Evolutionary conservation across 2,113 vertebrate genomes (phyloP), one percentile per base, ranked within the genome.

Genomic region (Scortum barcoo): DNA sequence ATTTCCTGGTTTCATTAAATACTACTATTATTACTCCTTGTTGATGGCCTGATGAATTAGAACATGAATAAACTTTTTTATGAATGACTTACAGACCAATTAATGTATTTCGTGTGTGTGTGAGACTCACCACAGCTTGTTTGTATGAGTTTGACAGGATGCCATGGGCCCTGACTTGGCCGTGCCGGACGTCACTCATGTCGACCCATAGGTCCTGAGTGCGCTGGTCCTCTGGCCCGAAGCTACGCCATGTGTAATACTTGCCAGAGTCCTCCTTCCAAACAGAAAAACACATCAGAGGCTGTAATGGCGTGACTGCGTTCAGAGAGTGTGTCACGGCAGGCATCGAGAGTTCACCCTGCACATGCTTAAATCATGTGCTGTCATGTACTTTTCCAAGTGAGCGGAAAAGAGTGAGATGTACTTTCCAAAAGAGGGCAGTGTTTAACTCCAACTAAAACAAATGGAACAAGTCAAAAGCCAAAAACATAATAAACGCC

Each of bases 91-190:
- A 11, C 30, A 50, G 28, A 63, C 3, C 26, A 40, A 54, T 24
- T 28, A 7, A 1, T 30, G 24, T 51, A 16, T 60, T 44, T 26
- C 46, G 0, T 30, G 42, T 38, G 50, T 42, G 13, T 44, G 26
- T 68, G 8, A 71, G 8, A 78, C 97, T 97, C 93, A 99, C 97
- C 85, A 96, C 96, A 75, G 97, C 97, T 85, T 98, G 97, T 3
- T 96, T 95, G 94, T 98, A 97, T 1, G 96, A 95, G 82, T 96
- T 99, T 84, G 97, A 99, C 26, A 99, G 95, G 86, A 97, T 96
- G 14, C 95, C 94, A 0, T 98, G 97, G 71, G 97, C 93, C 90
- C 94, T 95, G 30, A 94, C 96, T 70, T 96, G 96, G 83, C 94
- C 97, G 65, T 92, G 86, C 77, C 95, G 95, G 79, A 94, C 92